Conservation (phyloP, 2,888 invertebrate genomes). For the Trissonchulus latispiculum region DNA sequence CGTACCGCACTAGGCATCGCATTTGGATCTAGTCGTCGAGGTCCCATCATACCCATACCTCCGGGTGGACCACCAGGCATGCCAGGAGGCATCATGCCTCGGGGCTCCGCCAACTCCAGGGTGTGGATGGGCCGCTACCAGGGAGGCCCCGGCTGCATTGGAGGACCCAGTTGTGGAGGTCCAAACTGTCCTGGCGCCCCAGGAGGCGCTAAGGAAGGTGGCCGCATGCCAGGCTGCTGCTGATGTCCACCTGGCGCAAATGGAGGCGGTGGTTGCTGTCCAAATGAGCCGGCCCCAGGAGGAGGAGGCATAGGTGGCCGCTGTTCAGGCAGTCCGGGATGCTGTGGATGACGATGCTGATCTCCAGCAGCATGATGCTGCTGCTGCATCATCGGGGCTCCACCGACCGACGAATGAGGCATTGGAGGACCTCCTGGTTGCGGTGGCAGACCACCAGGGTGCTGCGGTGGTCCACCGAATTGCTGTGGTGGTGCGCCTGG, state of each 20-base stretch:
- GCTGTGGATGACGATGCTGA: background rate
- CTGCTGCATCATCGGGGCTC: too few species aligned
- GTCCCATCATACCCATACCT: background rate
- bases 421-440: too few species aligned
- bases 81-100: conserved; percentile 20
- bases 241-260: too few species aligned
- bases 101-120: too few species aligned
- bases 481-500: too few species aligned
- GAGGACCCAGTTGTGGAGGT: background rate
- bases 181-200: too few species aligned
- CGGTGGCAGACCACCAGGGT: background rate
- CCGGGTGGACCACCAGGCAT: background rate
- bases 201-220: too few species aligned
- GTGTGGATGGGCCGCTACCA: background rate
- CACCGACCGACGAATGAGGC: background rate
- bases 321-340: background rate
- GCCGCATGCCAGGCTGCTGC: too few species aligned
- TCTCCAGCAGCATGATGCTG: conserved; percentile 34
- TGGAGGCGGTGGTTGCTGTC: conserved; percentile 22
- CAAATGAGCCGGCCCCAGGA: conserved; percentile 13
- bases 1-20: conserved; percentile 39
- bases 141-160: background rate
- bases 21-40: conserved; percentile 35
- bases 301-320: background rate
- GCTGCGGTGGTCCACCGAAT: too few species aligned